Evolutionary conservation across 1,140 invertebrate genomes (phyloP).

Genomic region (Drosophila subobscura): DNA sequence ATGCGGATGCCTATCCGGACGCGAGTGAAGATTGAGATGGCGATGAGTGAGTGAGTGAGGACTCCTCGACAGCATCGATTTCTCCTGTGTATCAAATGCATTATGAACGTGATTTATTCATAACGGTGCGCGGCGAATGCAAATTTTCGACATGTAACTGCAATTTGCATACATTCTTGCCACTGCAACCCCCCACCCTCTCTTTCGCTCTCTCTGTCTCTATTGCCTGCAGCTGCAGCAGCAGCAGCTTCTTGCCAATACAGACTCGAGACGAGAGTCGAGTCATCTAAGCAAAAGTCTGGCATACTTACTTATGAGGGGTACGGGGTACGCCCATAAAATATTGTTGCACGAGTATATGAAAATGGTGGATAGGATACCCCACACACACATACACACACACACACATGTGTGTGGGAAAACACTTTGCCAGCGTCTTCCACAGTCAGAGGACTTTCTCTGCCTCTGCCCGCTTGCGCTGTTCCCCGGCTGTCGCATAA

Average conservation of each 20-base stretch:
- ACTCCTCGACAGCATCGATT: conserved; percentile 62
- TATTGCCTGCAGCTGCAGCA: no score
- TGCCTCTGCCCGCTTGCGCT: neutral
- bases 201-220: no score
- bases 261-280: conserved; percentile 2
- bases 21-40: conserved; percentile 5
- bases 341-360: conserved; percentile 40
- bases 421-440: neutral
- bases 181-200: conserved; percentile 19
- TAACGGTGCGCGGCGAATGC: conserved; percentile 62
- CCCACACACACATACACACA: neutral
- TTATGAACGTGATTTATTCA: conserved; percentile 72
- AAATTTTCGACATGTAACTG: conserved; percentile 67
- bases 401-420: conserved; percentile 14
- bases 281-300: conserved; percentile 48
- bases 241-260: neutral
- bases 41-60: conserved; percentile 12
- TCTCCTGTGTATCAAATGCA: conserved; percentile 56
- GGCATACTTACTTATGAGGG: conserved; percentile 33
- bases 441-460: neutral
- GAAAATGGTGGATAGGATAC: conserved; percentile 29
- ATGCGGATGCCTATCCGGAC: conserved; percentile 15
- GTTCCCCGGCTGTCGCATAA: conserved; percentile 40
- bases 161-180: conserved; percentile 63
- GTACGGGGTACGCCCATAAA: conserved; percentile 31